Evolutionary conservation across 2,888 invertebrate genomes (phyloP), one percentile per base, ranked within the genome.

Genomic region (Euphydryas editha): DNA sequence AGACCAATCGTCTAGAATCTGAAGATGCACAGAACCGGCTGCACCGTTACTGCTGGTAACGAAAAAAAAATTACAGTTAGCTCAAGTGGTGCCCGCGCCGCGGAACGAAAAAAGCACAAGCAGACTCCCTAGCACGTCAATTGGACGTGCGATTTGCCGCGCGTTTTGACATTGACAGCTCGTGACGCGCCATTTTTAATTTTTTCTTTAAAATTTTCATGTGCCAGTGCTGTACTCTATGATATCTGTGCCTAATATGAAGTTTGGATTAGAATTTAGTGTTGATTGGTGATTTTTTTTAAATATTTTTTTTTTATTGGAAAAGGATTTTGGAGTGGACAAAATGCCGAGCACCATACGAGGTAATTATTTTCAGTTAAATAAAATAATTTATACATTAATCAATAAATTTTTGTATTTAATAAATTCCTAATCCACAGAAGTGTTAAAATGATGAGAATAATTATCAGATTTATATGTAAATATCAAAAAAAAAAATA

Each of bases 321-420:
- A 70, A 30, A 30, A 59, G 69, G 75, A 84, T 86, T 88, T 87
- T 86, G 79, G 81, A 75, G 70, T 65, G 47, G 74, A 62, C 86
- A 92, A 88, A 84, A 93, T 93, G 93, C 93, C 93, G 70, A 93
- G 93, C 77, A 93, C 93, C 73, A 93, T 93, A 78, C 76, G 93
- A 93, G 93, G 93, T 93, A 74, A 85, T 63, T 59, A 46, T 47
- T n/a, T 20, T 17, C 18, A 13, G 10, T 47, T 57, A 56, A 4
- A 24, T 30, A 30, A 30, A 30, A 20, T 18, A 17, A 42, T n/a
- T 1, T n/a, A 6, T 51, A 5, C 2, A 7, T 51, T 7, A 5
- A n/a, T 24, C 8, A n/a, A 1, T 5, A 3, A 21, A 47, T 47
- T 47, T 20, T n/a, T n/a, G n/a, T 18, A 11, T 11, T 20, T 11